A percentile compares a stretch with the other conserved stretches of the same genome.
Evolutionary conservation across 2,113 vertebrate species (phyloP).

Genomic region (Tenrec ecaudatus): DNA sequence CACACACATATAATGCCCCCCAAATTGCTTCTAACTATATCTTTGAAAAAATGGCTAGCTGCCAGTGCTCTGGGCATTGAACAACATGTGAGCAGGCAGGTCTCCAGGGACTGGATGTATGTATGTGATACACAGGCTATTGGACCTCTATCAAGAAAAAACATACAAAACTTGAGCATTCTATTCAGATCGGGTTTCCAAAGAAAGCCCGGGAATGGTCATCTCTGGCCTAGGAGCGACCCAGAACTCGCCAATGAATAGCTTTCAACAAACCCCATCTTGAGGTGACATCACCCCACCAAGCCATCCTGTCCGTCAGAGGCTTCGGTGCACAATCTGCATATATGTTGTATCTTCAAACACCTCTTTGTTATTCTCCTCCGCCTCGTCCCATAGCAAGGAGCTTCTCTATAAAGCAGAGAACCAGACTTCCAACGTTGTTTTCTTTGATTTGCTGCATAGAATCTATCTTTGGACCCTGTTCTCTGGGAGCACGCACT

Average conservation of each 20-base stretch:
- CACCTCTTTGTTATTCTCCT: conserved; percentile 22
- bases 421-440: not conserved
- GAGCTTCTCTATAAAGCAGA: conserved; percentile 52
- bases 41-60: conserved; percentile 14
- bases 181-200: not conserved
- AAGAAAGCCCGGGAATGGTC: not conserved
- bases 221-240: not conserved
- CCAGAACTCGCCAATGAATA: conserved; percentile 13
- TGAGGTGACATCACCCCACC: not conserved
- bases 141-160: conserved; percentile 1
- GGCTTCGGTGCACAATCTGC: conserved; percentile 29
- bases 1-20: not conserved
- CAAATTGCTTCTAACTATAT: not conserved
- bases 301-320: not conserved
- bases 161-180: not conserved
- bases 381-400: not conserved
- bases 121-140: not conserved
- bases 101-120: not conserved
- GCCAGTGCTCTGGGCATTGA: not conserved
- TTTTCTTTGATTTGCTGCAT: conserved; percentile 48
- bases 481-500: not conserved
- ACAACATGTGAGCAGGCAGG: not conserved
- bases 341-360: conserved; percentile 62
- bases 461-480: not conserved
- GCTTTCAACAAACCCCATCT: not conserved